Conservation (phyloP, 2,113 vertebrate species). For the Apodemus sylvaticus region DNA sequence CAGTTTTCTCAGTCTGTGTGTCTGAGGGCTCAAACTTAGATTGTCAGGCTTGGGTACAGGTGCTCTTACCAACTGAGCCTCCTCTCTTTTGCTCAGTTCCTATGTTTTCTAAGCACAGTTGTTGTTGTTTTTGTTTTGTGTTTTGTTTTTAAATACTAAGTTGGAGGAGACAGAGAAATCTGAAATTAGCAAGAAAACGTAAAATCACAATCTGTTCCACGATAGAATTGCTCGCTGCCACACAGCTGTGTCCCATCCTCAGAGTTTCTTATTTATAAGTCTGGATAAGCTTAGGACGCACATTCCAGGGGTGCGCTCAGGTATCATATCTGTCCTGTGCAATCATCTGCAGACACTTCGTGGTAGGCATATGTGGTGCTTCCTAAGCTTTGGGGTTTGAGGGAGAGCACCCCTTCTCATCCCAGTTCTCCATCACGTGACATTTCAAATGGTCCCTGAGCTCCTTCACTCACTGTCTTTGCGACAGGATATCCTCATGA, state of each 20-base stretch:
- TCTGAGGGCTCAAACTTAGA: background rate
- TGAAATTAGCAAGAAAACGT: background rate
- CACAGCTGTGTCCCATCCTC: background rate
- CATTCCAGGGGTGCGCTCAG: background rate
- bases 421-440: background rate
- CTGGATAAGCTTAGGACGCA: background rate
- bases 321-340: background rate
- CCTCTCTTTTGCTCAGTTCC: background rate
- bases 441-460: background rate
- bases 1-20: background rate
- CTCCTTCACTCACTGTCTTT: background rate
- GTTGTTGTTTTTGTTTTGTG: too few species aligned
- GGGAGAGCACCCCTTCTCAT: background rate
- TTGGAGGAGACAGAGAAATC: background rate
- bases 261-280: background rate
- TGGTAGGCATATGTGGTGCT: background rate
- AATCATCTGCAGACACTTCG: background rate
- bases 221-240: too few species aligned
- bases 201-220: background rate
- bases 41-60: background rate
- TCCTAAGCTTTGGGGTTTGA: background rate
- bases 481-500: background rate
- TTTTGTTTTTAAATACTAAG: background rate
- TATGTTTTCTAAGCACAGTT: background rate
- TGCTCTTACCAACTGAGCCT: background rate